Base-by-base conservation (phyloP, 2,113 vertebrate species). In the Nyctereutes procyonoides region DNA sequence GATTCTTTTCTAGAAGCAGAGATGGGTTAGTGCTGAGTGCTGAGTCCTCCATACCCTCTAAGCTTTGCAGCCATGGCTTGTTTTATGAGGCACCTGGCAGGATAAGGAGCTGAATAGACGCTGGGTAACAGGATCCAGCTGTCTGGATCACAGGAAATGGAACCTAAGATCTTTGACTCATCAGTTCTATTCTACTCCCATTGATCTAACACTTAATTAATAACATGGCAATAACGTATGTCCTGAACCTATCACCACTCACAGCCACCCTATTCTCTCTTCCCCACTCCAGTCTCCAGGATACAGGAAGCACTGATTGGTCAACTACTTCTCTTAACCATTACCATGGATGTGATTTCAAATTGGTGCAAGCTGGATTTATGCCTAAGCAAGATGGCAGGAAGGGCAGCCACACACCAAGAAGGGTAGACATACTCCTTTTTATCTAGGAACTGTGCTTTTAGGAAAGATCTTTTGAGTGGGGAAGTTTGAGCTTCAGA, bases 61-160 rank as follows among this genome's bases (percentile, higher is more conserved):
- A 79, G 14, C 8, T n/a, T 35, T 30, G 65, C 26, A 67, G n/a
- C 32, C 30, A 15, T 14, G 55, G 43, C 24, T 83, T 85, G 58
- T 85, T 84, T 90, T 73, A 69, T 15, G 62, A 90, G 30, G 26
- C 32, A 96, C 77, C 35, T 93, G 71, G 32, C 80, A n/a, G 9
- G 12, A 32, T 17, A 60, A 77, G 56, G 30, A 63, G n/a, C 38
- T 79, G 55, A 90, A n/a, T 26, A 85, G 38, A 76, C n/a, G 14
- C 22, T 81, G 11, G 32, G 20, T 8, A 60, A 14, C 20, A 93
- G 51, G 8, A 62, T 51, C 28, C 43, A 85, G 76, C 38, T 71
- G 81, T 17, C 56, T 96, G 60, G 30, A 53, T 96, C 93, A n/a
- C 48, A 79, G 51, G 51, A 92, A 94, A 65, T 85, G 43, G n/a